Evolutionary conservation across 2,113 vertebrate species (phyloP).

Genomic region (Oxyruncus cristatus): DNA sequence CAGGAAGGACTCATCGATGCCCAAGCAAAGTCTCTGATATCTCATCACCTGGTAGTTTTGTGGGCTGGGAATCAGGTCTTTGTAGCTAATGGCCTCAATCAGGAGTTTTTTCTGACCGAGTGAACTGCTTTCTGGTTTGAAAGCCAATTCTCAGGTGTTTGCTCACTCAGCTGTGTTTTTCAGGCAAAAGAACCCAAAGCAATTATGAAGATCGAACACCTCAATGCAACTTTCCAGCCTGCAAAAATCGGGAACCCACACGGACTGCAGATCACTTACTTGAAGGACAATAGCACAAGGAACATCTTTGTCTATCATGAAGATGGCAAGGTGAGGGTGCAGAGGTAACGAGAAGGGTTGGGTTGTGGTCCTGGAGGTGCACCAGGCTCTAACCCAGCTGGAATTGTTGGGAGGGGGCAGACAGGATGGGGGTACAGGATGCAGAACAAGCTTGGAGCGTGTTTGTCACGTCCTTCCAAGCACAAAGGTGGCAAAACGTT

Average conservation of each 20-base stretch:
- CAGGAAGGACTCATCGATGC: rapidly evolving
- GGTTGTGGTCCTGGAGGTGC: neutral
- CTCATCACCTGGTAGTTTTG: neutral
- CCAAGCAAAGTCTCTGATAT: rapidly evolving
- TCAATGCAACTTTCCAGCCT: slow-evolving; percentile 95
- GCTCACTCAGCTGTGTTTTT: slow-evolving; percentile 1
- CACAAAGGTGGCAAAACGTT: neutral
- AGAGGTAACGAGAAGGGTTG: neutral
- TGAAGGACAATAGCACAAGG: slow-evolving; percentile 96
- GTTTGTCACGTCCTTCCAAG: neutral
- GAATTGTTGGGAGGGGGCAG: neutral
- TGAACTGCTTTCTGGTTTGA: neutral
- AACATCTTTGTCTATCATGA: slow-evolving; percentile 97
- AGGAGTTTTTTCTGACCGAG: neutral
- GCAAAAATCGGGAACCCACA: slow-evolving; percentile 88
- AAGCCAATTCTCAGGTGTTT: neutral
- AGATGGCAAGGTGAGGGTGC: slow-evolving; percentile 86
- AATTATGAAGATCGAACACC: slow-evolving; percentile 87
- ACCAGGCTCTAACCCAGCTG: neutral
- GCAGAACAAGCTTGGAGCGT: neutral
- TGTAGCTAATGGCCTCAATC: neutral
- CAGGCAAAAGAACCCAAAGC: slow-evolving; percentile 97
- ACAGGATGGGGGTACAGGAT: neutral
- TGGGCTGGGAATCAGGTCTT: neutral
- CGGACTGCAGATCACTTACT: slow-evolving; percentile 92